Evolutionary conservation across 2,113 vertebrate species (phyloP).

Genomic region (Pseudopodoces humilis): DNA sequence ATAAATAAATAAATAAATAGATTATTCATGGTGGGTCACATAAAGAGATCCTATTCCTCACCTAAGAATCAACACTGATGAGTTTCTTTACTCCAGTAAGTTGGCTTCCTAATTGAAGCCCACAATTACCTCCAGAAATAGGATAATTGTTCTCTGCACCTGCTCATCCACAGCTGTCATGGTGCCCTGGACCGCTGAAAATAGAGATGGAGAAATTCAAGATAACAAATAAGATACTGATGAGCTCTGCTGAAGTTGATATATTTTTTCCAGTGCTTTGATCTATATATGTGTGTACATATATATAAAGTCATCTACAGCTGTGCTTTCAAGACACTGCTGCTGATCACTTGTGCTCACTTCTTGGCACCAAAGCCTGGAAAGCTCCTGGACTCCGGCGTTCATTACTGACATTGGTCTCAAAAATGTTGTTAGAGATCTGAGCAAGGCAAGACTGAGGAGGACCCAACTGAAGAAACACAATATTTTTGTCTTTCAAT

Average conservation of each 20-base stretch:
- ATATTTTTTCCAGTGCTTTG: not conserved
- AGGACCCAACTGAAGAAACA: not conserved
- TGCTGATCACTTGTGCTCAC: not conserved
- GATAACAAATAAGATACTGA: not conserved
- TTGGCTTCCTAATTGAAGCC: not conserved
- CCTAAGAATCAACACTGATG: rapidly evolving
- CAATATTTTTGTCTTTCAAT: not conserved
- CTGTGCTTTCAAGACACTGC: not conserved
- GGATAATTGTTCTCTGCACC: not conserved
- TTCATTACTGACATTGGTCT: not conserved
- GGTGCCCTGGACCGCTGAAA: not conserved
- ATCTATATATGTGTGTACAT: not conserved
- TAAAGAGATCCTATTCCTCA: not conserved
- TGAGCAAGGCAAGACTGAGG: not conserved
- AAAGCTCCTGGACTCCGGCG: not conserved
- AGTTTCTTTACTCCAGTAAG: not conserved
- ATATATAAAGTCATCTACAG: not conserved
- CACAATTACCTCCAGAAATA: not conserved
- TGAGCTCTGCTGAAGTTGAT: not conserved
- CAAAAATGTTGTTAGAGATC: not conserved
- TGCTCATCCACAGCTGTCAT: not conserved
- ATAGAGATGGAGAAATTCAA: not conserved
- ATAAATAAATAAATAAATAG: not conserved
- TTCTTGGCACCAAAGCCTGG: not conserved
- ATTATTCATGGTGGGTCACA: not conserved